Conservation (phyloP, 37 sponge, comb jelly and placozoan species). For the Halichondria panicea region DNA sequence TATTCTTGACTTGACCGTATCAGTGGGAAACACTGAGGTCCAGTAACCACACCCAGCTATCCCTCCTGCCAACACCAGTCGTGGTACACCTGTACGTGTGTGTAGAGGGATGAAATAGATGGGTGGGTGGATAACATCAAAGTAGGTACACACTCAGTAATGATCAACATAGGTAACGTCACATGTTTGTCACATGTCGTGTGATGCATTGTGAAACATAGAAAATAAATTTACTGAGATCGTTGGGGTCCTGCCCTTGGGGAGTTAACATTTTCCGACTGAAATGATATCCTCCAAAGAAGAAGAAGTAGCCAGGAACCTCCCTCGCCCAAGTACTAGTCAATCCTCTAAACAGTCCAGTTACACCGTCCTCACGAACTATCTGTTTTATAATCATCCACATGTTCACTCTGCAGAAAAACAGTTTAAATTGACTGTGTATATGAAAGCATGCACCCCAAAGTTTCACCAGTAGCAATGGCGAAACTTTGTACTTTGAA, state of each 20-base stretch:
- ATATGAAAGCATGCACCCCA: too few relatives aligned
- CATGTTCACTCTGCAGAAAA: too few relatives aligned
- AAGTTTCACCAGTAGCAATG: too few relatives aligned
- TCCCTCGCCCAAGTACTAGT: conserved; percentile 62
- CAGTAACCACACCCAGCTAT: conserved; percentile 61
- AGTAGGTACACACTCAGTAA: too few relatives aligned
- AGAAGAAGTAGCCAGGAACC: conserved; percentile 65
- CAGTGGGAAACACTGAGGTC: conserved; percentile 43
- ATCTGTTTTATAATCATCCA: conserved; percentile 16
- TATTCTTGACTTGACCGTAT: conserved; percentile 63
- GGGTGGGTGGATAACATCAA: too few relatives aligned
- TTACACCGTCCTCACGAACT: conserved; percentile 26
- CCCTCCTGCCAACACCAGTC: conserved; percentile 60
- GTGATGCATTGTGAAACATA: too few relatives aligned
- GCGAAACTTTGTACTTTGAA: too few relatives aligned
- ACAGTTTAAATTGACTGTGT: too few relatives aligned
- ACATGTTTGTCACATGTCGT: too few relatives aligned
- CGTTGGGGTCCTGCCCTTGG: neutral
- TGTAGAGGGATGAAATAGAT: too few relatives aligned
- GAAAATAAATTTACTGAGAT: too few relatives aligned
- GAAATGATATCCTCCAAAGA: conserved; percentile 51
- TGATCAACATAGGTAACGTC: too few relatives aligned
- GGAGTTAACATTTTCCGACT: conserved; percentile 27
- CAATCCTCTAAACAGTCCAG: conserved; percentile 53
- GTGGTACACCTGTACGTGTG: conserved; percentile 33